Evolutionary conservation across 2,797 vertebrate species (phyloP).

Genomic region (Taeniopygia guttata): DNA sequence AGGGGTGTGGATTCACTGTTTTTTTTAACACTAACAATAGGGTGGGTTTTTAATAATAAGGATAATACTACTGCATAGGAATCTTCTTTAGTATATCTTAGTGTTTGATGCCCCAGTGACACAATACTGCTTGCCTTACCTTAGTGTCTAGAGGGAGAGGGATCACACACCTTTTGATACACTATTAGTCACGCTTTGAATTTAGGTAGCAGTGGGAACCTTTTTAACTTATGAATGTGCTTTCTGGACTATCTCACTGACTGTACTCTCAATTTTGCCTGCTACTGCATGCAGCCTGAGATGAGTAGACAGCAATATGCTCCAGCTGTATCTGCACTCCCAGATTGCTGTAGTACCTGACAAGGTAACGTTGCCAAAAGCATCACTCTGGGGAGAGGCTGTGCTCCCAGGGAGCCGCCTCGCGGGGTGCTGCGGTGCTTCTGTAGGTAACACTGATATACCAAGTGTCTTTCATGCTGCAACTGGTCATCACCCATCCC

Average conservation of each 20-base stretch:
- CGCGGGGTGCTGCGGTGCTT: background rate
- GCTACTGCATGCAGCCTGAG: conserved; percentile 64
- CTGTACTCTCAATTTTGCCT: conserved; percentile 58
- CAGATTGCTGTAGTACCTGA: conserved; percentile 51
- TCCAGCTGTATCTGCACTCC: conserved; percentile 47
- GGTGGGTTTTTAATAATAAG: conserved; percentile 3
- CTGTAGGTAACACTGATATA: conserved; percentile 6
- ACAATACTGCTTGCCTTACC: conserved; percentile 69
- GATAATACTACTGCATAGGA: conserved; percentile 8
- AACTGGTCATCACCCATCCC: background rate
- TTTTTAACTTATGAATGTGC: conserved; percentile 56
- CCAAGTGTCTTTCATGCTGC: conserved; percentile 19
- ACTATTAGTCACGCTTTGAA: conserved; percentile 31
- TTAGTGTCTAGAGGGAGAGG: conserved; percentile 48
- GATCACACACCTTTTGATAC: conserved; percentile 51
- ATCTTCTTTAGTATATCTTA: conserved; percentile 33
- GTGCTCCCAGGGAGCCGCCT: background rate
- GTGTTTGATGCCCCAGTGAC: conserved; percentile 51
- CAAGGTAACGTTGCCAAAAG: background rate
- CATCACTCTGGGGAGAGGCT: background rate
- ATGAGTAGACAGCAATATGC: conserved; percentile 27
- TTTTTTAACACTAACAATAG: conserved; percentile 29
- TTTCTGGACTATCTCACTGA: conserved; percentile 45
- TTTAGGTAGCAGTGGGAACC: conserved; percentile 34
- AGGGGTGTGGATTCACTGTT: background rate